phyloP scores from a whole-genome alignment of 2,888 invertebrate genomes.

The Hybos culiciformis region DNA sequence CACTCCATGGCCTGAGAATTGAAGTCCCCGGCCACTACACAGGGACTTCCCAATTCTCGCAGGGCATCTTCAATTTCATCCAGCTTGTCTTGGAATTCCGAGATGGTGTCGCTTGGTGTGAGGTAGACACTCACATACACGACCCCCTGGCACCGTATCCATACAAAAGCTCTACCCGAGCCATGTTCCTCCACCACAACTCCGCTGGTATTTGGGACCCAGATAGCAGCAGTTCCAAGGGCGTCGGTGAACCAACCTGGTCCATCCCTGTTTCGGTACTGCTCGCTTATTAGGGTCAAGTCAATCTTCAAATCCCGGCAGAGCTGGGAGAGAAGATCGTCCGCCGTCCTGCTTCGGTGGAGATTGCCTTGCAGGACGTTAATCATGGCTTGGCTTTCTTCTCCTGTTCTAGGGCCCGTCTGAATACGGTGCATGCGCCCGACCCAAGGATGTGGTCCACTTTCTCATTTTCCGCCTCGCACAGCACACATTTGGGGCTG shows the following conservation, averaged over 20 bases:
- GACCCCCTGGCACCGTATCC: too few relatives aligned
- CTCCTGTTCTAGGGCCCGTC: neutral
- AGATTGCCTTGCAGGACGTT: slow-evolving; percentile 6
- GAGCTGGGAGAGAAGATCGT: slow-evolving; percentile 4
- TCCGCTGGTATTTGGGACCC: slow-evolving; percentile 2
- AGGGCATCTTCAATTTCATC: too few relatives aligned
- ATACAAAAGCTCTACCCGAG: neutral
- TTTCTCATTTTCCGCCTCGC: too few relatives aligned
- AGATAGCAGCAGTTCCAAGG: slow-evolving; percentile 4
- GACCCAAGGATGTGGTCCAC: neutral
- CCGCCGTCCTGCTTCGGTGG: slow-evolving; percentile 6
- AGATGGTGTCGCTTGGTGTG: too few relatives aligned
- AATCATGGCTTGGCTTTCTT: neutral
- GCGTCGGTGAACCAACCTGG: slow-evolving; percentile 1
- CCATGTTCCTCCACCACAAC: neutral
- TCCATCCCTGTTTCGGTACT: slow-evolving; percentile 1
- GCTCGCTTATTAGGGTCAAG: slow-evolving; percentile 5
- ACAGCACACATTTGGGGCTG: too few relatives aligned
- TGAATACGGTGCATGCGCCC: neutral
- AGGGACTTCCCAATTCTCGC: too few relatives aligned
- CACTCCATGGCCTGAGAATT: too few relatives aligned
- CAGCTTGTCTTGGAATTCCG: too few relatives aligned
- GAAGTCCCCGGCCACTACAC: too few relatives aligned
- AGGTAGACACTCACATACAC: too few relatives aligned
- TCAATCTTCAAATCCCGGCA: slow-evolving; percentile 1